Evolutionary conservation across 2,888 invertebrate species (phyloP).

Genomic region (Mesorhabditis sp.): DNA sequence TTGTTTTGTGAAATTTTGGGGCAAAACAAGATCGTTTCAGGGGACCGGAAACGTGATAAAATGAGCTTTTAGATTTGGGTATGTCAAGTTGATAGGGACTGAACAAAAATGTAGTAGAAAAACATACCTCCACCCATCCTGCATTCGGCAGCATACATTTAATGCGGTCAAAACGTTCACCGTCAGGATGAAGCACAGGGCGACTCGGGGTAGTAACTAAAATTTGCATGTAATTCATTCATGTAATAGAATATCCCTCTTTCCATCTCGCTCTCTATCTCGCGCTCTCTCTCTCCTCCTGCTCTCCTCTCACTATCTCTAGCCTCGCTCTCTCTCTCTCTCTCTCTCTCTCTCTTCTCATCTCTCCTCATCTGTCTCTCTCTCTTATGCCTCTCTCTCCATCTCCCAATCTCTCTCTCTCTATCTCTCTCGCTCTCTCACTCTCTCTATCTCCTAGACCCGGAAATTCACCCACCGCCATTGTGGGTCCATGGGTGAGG

Average conservation of each 20-base stretch:
- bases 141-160: constrained; percentile 3
- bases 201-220: not conserved
- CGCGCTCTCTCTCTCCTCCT: not conserved
- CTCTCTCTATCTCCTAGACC: constrained; percentile 1
- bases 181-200: not conserved
- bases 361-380: too few relatives aligned
- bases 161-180: not conserved
- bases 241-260: not conserved
- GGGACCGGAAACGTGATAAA: too few relatives aligned
- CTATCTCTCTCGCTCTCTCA: not conserved
- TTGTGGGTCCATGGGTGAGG: not conserved
- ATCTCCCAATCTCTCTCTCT: not conserved
- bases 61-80: too few relatives aligned
- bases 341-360: too few relatives aligned
- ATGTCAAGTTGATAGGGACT: too few relatives aligned
- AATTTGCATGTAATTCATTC: not conserved
- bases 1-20: too few relatives aligned
- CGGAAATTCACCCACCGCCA: not conserved
- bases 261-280: not conserved
- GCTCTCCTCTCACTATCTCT: too few relatives aligned
- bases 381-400: too few relatives aligned
- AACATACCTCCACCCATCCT: not conserved
- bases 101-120: too few relatives aligned
- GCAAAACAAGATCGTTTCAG: too few relatives aligned
- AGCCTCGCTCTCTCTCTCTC: too few relatives aligned